Evolutionary conservation across 2,797 vertebrate species (phyloP).

Genomic region (Xenops minutus): DNA sequence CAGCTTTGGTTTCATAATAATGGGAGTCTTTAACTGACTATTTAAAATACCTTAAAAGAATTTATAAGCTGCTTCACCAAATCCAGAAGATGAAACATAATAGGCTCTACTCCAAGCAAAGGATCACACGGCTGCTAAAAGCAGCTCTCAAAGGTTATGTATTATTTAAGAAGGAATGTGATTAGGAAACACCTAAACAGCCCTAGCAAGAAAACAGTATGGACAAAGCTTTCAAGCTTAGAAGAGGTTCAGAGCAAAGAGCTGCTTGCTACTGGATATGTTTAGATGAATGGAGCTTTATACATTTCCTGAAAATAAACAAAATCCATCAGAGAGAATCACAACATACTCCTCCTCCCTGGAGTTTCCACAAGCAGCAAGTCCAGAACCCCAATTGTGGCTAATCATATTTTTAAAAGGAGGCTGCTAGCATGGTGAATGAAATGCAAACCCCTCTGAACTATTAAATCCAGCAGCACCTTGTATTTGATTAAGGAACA

Average conservation of each 20-base stretch:
- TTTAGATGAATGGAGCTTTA: background rate
- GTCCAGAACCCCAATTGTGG: background rate
- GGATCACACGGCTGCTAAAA: background rate
- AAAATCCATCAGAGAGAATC: background rate
- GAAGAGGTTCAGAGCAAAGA: background rate
- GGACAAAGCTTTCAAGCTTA: background rate
- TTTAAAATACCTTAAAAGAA: background rate
- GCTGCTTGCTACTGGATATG: background rate
- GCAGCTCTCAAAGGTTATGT: background rate
- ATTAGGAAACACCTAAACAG: background rate
- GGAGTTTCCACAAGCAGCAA: background rate
- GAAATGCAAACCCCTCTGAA: background rate
- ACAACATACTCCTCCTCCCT: background rate
- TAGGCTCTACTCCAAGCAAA: background rate
- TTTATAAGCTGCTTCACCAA: background rate
- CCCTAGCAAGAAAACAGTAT: background rate
- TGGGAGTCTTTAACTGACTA: background rate
- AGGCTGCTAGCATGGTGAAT: background rate
- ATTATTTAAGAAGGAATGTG: background rate
- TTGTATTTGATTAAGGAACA: background rate
- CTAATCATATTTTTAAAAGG: background rate
- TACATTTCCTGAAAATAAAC: background rate
- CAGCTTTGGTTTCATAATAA: background rate
- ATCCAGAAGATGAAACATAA: background rate
- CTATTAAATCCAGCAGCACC: background rate